A percentile compares a stretch with the other conserved stretches of the same genome.
phyloP scores from a whole-genome alignment of 2,888 invertebrate species.

The Chloroclystis v-ata region DNA sequence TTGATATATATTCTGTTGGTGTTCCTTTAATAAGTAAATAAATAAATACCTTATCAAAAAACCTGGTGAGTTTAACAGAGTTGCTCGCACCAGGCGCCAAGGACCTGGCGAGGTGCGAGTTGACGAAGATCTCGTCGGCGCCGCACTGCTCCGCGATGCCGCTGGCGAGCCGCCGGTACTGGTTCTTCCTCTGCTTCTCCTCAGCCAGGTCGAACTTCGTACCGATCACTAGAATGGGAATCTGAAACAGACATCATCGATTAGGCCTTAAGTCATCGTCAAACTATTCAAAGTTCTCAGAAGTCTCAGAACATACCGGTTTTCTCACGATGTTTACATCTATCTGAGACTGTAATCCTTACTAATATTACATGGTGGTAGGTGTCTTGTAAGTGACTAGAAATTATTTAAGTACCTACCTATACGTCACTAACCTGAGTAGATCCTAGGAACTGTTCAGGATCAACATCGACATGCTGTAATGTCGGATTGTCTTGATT shows the following conservation, averaged over 20 bases:
- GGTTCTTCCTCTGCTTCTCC: slow-evolving; percentile 82
- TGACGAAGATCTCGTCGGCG: slow-evolving; percentile 95
- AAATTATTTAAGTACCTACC: too few species aligned
- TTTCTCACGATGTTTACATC: too few species aligned
- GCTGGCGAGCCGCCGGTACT: slow-evolving; percentile 75
- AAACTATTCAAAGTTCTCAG: too few species aligned
- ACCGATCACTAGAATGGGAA: slow-evolving; percentile 96
- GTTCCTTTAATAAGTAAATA: too few species aligned
- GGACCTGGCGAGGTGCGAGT: slow-evolving; percentile 82
- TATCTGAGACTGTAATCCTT: too few species aligned
- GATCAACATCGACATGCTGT: slow-evolving; percentile 85
- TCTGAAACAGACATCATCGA: slow-evolving; percentile 62
- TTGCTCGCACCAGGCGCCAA: slow-evolving; percentile 96
- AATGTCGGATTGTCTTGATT: slow-evolving; percentile 81
- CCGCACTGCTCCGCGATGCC: slow-evolving; percentile 93
- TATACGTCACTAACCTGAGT: slow-evolving; percentile 82
- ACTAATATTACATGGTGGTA: too few species aligned
- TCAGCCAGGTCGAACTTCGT: slow-evolving; percentile 93
- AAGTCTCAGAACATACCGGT: too few species aligned
- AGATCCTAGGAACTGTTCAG: slow-evolving; percentile 90
- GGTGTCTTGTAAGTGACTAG: too few species aligned
- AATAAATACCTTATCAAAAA: slow-evolving; percentile 95
- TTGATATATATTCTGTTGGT: too few species aligned
- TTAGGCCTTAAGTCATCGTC: too few species aligned
- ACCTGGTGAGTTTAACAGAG: slow-evolving; percentile 94